These are phyloP conservation scores for Microtus pennsylvanicus DNA, from an alignment of 2,113 vertebrate genomes.

Conservation along the genomic window DNA sequence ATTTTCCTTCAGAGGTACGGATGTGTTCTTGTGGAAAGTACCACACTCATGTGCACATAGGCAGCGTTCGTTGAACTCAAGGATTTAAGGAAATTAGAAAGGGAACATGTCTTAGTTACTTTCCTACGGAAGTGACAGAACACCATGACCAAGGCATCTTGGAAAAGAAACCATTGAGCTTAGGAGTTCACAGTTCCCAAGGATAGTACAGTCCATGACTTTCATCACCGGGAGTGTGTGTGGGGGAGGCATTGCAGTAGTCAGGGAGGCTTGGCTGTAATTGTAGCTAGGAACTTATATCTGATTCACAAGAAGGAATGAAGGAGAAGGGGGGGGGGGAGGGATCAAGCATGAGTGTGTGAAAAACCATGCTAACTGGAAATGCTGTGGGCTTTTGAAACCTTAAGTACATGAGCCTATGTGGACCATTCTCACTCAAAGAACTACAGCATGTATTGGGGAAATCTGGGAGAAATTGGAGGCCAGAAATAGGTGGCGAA, in stretches of 20 bases:
- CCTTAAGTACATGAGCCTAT: neutral
- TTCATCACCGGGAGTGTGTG: neutral
- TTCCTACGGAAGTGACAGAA: neutral
- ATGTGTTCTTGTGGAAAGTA: neutral
- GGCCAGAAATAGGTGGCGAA: neutral
- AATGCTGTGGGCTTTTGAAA: neutral
- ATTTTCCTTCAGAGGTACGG: neutral
- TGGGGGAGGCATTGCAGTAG: no score
- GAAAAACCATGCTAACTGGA: neutral
- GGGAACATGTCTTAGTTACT: neutral
- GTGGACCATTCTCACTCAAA: neutral
- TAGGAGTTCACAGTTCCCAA: neutral
- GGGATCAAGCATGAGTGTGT: neutral
- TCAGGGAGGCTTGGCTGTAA: neutral
- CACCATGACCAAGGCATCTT: neutral
- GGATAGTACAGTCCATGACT: neutral
- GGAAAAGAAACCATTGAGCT: neutral
- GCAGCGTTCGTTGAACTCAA: neutral
- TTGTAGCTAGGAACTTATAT: no score
- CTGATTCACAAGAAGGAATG: neutral
- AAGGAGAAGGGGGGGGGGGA: neutral
- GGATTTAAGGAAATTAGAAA: neutral
- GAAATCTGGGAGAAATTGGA: neutral
- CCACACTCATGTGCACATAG: neutral
- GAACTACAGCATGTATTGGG: no score